These are phyloP conservation scores for Eupristina koningsbergeri DNA, from an alignment of 1,140 invertebrate genomes.

Conservation along the genomic window DNA sequence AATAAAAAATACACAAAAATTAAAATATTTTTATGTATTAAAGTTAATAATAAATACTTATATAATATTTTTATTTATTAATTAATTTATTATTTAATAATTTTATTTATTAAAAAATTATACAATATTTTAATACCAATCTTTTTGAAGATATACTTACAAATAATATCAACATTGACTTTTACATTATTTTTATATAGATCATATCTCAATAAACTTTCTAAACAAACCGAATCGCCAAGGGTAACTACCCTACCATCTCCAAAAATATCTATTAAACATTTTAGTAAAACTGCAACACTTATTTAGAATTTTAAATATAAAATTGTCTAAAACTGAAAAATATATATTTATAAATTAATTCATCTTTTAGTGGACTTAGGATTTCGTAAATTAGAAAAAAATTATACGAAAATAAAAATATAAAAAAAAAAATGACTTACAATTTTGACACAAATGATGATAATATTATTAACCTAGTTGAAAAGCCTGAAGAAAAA, in stretches of 20 bases:
- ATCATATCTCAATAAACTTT: not conserved
- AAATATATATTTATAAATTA: not conserved
- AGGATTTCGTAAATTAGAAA: too few species aligned
- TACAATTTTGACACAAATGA: not conserved
- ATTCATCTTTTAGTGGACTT: not conserved
- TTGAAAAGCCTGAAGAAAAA: slow-evolving; percentile 47
- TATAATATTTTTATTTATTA: too few species aligned
- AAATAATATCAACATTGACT: not conserved
- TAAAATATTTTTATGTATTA: too few species aligned
- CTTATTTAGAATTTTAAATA: not conserved
- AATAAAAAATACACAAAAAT: too few species aligned
- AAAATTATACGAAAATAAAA: too few species aligned
- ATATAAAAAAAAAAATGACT: not conserved
- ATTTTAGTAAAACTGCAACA: not conserved
- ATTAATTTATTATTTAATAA: too few species aligned
- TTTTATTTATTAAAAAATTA: too few species aligned
- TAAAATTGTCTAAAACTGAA: not conserved
- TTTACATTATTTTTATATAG: too few species aligned
- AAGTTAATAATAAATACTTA: too few species aligned
- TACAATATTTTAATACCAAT: too few species aligned
- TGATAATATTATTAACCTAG: slow-evolving; percentile 53
- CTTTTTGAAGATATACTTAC: too few species aligned
- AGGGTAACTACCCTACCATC: not conserved
- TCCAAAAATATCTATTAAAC: not conserved
- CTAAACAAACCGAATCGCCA: slow-evolving; percentile 22